A percentile compares a stretch with the other conserved stretches of the same genome.
These are phyloP conservation scores for Tenthredo amoena DNA, from an alignment of 2,888 invertebrate species.

Conservation along the genomic window DNA sequence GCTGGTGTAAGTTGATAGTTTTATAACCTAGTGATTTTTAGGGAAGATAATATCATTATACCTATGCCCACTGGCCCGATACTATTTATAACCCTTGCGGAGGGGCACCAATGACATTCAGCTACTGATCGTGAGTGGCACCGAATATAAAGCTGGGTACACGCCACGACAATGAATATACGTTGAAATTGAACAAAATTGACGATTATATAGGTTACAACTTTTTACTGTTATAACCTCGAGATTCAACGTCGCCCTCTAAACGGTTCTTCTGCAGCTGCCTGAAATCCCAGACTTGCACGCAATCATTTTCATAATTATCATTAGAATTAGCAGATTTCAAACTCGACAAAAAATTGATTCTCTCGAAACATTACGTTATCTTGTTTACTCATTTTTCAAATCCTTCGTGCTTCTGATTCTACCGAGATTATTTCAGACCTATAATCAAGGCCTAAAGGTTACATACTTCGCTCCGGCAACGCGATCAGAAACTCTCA, in stretches of 20 bases:
- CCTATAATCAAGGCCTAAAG: constrained; percentile 13
- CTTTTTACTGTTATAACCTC: background rate
- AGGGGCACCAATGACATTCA: constrained; percentile 48
- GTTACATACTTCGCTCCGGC: background rate
- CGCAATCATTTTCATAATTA: background rate
- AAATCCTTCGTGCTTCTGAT: background rate
- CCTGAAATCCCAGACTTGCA: background rate
- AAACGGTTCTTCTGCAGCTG: background rate
- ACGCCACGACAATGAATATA: constrained; percentile 37
- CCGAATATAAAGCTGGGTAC: constrained; percentile 50
- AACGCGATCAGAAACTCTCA: background rate
- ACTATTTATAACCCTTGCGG: constrained; percentile 50
- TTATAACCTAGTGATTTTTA: constrained; percentile 50
- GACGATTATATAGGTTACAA: background rate
- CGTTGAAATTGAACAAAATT: constrained; percentile 29
- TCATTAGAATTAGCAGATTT: background rate
- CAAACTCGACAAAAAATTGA: background rate
- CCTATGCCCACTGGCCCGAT: constrained; percentile 48
- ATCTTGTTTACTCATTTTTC: background rate
- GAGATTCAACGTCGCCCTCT: background rate
- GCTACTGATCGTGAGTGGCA: constrained; percentile 48
- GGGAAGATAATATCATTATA: constrained; percentile 49
- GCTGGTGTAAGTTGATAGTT: constrained; percentile 52
- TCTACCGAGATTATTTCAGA: background rate
- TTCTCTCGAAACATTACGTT: background rate